phyloP scores from a whole-genome alignment of 2,888 invertebrate species.

The Leptinotarsa haldemani region DNA sequence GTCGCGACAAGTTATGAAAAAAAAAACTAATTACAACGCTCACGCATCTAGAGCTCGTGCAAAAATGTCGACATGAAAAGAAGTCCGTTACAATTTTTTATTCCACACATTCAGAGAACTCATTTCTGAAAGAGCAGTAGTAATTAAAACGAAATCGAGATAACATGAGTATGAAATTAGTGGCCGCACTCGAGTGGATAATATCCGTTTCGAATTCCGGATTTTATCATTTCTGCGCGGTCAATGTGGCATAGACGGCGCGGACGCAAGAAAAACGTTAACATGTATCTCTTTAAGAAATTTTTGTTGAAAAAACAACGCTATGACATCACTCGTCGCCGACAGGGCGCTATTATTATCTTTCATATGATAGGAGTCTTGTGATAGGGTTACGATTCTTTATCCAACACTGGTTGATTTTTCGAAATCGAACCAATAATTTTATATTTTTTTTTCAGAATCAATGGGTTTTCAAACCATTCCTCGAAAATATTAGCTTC shows the following conservation, averaged over 20 bases:
- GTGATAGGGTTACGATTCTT: too few species aligned
- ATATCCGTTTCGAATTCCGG: neutral
- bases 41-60: neutral
- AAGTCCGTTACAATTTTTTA: constrained; percentile 3
- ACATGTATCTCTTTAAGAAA: too few species aligned
- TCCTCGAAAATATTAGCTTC: too few species aligned
- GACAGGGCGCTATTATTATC: too few species aligned
- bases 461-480: too few species aligned
- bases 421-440: too few species aligned
- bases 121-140: neutral
- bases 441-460: too few species aligned
- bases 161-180: neutral
- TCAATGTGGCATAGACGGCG: neutral
- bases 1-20: neutral
- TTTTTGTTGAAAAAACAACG: too few species aligned
- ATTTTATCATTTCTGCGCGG: neutral
- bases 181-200: neutral
- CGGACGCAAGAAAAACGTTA: too few species aligned
- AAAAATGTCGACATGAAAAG: constrained; percentile 9
- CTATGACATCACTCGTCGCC: too few species aligned
- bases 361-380: too few species aligned
- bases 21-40: neutral
- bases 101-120: constrained; percentile 3
- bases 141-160: constrained; percentile 5
- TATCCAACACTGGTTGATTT: too few species aligned